Base-by-base conservation (phyloP, 1,140 invertebrate genomes). In the Diabrotica undecimpunctata region DNA sequence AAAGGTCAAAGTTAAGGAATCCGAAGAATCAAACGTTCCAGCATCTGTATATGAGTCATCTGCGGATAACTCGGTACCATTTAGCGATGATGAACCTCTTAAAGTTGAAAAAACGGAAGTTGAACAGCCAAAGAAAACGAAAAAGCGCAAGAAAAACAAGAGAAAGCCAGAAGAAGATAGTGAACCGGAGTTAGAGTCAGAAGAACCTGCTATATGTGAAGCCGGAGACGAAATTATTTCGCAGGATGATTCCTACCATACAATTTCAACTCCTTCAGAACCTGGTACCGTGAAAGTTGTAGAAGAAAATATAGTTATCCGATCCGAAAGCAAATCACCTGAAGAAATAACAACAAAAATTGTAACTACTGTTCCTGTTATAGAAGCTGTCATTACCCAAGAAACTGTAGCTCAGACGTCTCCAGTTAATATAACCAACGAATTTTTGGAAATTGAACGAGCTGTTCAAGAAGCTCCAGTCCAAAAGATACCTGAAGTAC, bases 271-370 rank as follows among this genome's bases (percentile, higher is more conserved):
- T 73, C 82, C 79, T 51, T 83, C 84, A 9, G 81, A 84, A 64
- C 78, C 81, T 6, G 81, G 77, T 25, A 82, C 82, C 41, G 85
- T 88, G 0, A 88, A 87, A 80, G 79, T 88, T 66, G 75, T 88
- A n/a, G 85, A 88, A 80, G 86, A 88, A 79, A 80, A 79, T 58
- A 66, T 86, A 7, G 73, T 79, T 50, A 78, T 76, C 46, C 66
- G 68, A 59, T 70, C 74, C 11, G 78, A 79, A 68, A 80, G 80
- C 61, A 80, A 83, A 76, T 74, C 75, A 12, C 63, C 78, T 14
- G 57, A 80, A 67, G 77, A 79, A 65, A 77, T 81, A 0, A 65
- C 75, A 10, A 80, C 79, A 8, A 83, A 85, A 66, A 69, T 88
- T 14, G 81, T 85, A 5, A 83, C 81, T 63, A 82, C 84, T 13